Base-by-base conservation (phyloP, 2,113 vertebrate species). In the Addax nasomaculatus region DNA sequence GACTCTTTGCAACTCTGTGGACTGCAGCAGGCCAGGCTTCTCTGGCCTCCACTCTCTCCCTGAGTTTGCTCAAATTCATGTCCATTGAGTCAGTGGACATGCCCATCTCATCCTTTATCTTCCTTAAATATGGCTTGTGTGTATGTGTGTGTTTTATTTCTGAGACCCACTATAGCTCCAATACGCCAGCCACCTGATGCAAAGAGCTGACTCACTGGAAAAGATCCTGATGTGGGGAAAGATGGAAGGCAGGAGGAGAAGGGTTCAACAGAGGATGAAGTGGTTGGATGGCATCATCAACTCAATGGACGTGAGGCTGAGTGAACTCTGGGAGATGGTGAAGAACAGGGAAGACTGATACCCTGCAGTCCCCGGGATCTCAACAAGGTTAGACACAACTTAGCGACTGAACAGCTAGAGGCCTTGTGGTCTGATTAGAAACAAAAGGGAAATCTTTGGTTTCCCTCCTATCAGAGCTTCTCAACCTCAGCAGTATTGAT, bases 401-500 rank as follows among this genome's bases (percentile, higher is more conserved):
- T 43, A 43, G 70, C 12, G 2, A 76, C 36, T 14, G 36, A 76
- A 76, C 23, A 76, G 23, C 87, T 39, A 30, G 29, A 83, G n/a
- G 33, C 36, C 45, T 27, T 10, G 0, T 4, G 39, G 23, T 76
- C 73, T n/a, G 47, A 23, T 51, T n/a, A 29, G 64, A 80, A 58
- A 19, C 6, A 39, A 47, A 49, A 33, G 23, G 16, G 64, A 27
- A 8, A 17, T 33, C 53, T 5, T 19, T 23, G 19, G 7, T 25
- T 47, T 76, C 30, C 89, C 76, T 36, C 1, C 1, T 19, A 7
- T 29, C 17, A 3, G 58, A 33, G 4, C 23, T 36, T 53, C 62
- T 45, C 47, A 2, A 0, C 16, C 70, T 73, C 2, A 0, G 39
- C 27, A 6, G 33, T 14, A 5, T 0, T 7, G 39, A 19, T 29